Base-by-base conservation (phyloP, 1,140 invertebrate genomes). In the Dreissena rostriformis region DNA sequence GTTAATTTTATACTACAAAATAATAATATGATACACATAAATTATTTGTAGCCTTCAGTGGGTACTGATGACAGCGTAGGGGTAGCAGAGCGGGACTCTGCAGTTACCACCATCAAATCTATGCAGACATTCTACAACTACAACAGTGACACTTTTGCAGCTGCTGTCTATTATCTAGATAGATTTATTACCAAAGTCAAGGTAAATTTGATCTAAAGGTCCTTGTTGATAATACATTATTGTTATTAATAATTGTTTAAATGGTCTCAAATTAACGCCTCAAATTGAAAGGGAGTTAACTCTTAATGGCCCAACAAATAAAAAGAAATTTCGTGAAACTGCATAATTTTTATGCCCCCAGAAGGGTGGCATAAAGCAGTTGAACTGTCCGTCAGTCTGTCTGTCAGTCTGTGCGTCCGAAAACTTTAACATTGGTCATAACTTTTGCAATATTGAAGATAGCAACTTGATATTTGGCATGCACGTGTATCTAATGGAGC, bases 161-260 rank as follows among this genome's bases (percentile, higher is more conserved):
- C 82, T 68, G 82, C 88, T 73, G 77, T 87, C 29, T 77, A 79
- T 26, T 84, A 66, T 73, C 24, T 89, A 22, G 88, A 89, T 57
- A 80, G 70, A 73, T 86, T 89, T 80, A 70, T 89, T 24, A 80
- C 83, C 17, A 86, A 81, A 85, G 86, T 89, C n/a, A 87, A 87
- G 85, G 88, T 87, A 86, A 70, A 29, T 76, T 39, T 2, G 39
- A 39, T 39, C n/a, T n/a, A 39, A 39, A 39, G 39, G 39, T 39
- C 39, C 8, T 39, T 39, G 39, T 5, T 39, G 2, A 39, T 39
- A 39, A 39, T 39, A 39, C 39, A 39, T 2, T 39, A 8, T 39
- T 39, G 39, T 39, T 39, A 39, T 39, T 5, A 39, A 39, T 8
- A 39, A 39, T 39, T 39, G 8, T 39, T 39, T 39, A 39, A 2